Evolutionary conservation across 2,113 vertebrate species (phyloP).

Genomic region (Protomyctophum bolini): DNA sequence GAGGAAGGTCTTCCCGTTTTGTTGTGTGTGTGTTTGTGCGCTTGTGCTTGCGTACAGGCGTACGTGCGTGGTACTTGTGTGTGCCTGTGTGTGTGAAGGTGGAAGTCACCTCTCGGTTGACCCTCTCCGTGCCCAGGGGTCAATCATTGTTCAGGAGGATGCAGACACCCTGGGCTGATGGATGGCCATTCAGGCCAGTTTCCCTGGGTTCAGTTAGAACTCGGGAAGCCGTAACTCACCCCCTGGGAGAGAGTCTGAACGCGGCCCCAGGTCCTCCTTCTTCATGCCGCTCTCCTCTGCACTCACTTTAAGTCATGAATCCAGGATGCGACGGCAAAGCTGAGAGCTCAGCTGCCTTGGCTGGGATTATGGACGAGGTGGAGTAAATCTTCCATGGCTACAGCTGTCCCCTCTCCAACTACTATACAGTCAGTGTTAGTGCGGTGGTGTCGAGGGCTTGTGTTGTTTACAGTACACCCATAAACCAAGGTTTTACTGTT

Average conservation of each 20-base stretch:
- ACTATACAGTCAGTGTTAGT: not conserved
- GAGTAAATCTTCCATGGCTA: constrained; percentile 48
- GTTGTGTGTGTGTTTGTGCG: not conserved
- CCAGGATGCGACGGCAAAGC: constrained; percentile 69
- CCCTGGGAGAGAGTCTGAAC: constrained; percentile 50
- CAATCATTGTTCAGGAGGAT: constrained; percentile 75
- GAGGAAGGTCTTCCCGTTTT: not conserved
- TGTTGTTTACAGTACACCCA: constrained; percentile 38
- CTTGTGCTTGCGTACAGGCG: not conserved
- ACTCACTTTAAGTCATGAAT: constrained; percentile 53
- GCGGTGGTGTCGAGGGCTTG: constrained; percentile 6
- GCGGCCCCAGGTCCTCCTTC: constrained; percentile 29
- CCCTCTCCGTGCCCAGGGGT: constrained; percentile 63
- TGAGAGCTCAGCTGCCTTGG: constrained; percentile 54
- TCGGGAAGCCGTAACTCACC: constrained; percentile 77
- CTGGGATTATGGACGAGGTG: constrained; percentile 32
- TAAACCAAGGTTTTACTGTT: constrained; percentile 18
- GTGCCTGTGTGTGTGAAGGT: constrained; percentile 39
- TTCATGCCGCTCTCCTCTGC: not conserved
- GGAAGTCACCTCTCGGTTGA: constrained; percentile 67
- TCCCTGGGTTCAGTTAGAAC: constrained; percentile 59
- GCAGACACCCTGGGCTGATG: constrained; percentile 67
- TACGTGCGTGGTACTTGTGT: not conserved
- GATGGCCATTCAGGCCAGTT: constrained; percentile 61
- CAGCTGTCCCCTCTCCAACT: constrained; percentile 52